Conservation (phyloP, 2,113 vertebrate genomes). For the Eudyptes chrysolophus region DNA sequence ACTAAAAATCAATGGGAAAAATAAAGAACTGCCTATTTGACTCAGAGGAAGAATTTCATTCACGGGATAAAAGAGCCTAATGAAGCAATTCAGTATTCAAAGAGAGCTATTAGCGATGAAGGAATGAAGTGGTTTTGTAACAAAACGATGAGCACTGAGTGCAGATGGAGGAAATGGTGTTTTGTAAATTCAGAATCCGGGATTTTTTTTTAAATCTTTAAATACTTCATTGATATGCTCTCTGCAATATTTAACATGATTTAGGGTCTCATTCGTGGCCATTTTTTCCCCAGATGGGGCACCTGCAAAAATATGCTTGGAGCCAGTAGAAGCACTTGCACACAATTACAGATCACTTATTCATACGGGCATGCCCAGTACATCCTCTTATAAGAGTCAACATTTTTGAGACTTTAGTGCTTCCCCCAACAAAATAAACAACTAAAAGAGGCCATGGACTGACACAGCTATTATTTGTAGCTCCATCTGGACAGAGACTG, state of each 20-base stretch:
- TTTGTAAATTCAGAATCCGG: slow-evolving; percentile 42
- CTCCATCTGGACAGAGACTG: not conserved
- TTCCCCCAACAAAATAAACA: slow-evolving; percentile 8
- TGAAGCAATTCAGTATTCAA: slow-evolving; percentile 57
- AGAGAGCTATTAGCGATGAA: slow-evolving; percentile 28
- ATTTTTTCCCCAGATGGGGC: not conserved
- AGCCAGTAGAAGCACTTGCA: not conserved
- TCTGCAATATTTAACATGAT: slow-evolving; percentile 42
- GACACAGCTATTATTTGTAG: not conserved
- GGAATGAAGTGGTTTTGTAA: slow-evolving; percentile 38
- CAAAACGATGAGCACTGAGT: slow-evolving; percentile 19
- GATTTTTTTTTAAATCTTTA: not conserved
- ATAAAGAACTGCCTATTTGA: slow-evolving; percentile 40
- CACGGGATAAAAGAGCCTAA: slow-evolving; percentile 46
- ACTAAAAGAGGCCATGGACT: not conserved
- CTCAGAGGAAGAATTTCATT: slow-evolving; percentile 54
- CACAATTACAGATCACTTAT: not conserved
- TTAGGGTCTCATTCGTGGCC: not conserved
- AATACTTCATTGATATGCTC: slow-evolving; percentile 28
- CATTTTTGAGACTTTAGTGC: not conserved
- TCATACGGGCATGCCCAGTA: not conserved
- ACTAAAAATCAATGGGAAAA: slow-evolving; percentile 47
- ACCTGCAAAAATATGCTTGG: slow-evolving; percentile 36
- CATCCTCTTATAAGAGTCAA: not conserved
- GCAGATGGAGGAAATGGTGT: slow-evolving; percentile 55